Evolutionary conservation across 2,797 vertebrate species (phyloP).

Genomic region (Thunnus albacares): DNA sequence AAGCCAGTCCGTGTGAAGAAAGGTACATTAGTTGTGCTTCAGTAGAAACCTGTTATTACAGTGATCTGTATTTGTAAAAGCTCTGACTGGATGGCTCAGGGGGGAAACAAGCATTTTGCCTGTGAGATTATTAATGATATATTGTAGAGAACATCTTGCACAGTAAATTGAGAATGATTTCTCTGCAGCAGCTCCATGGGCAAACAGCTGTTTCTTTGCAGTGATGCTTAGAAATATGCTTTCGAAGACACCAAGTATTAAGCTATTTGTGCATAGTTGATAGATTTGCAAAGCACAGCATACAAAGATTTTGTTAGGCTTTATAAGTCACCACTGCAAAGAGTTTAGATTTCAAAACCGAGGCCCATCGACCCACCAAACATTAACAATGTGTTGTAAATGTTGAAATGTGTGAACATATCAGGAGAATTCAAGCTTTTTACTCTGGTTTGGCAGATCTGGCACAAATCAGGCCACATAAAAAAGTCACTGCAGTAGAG

Average conservation of each 20-base stretch:
- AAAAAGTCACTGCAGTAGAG: no score
- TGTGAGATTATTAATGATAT: background rate
- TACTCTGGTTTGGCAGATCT: background rate
- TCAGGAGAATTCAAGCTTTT: background rate
- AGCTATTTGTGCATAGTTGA: background rate
- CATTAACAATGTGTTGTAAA: conserved; percentile 16
- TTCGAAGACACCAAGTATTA: background rate
- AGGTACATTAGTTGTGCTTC: conserved; percentile 40
- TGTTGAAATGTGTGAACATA: conserved; percentile 4
- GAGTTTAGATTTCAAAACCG: background rate
- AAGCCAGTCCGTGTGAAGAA: conserved; percentile 43
- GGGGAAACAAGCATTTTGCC: conserved; percentile 19
- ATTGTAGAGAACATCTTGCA: background rate
- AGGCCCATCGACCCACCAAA: background rate
- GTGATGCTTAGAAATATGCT: background rate
- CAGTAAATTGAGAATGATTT: background rate
- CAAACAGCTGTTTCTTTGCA: conserved; percentile 21
- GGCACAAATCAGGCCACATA: no score
- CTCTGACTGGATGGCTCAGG: background rate
- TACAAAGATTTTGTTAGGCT: background rate
- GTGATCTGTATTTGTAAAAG: conserved; percentile 3
- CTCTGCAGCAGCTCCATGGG: conserved; percentile 3
- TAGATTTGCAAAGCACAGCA: background rate
- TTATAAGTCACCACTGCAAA: conserved; percentile 7
- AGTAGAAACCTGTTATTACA: background rate